Evolutionary conservation across 2,113 vertebrate species (phyloP), one percentile per base, ranked within the genome.

Genomic region (Notothenia rossii): DNA sequence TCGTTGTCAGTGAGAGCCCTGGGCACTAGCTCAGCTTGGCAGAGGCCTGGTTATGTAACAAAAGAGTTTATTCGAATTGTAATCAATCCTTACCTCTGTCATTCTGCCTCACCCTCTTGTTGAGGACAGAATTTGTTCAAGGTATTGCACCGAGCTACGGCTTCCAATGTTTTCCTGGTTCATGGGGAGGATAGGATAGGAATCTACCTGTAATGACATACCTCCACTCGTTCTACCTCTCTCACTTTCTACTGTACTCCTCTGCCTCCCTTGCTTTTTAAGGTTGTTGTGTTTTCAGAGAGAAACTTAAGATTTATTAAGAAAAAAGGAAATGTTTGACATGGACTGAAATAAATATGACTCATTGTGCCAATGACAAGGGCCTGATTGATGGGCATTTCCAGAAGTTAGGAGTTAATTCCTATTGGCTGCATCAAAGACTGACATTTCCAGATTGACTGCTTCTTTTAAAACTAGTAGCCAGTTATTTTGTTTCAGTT

Each of bases 111-210:
- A 9, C 93, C 94, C 88, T 87, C 84, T 90, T 87, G 86, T 63
- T 79, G 66, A 87, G 77, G 83, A 86, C 86, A 91, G 86, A 91
- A 93, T 92, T 95, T 94, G 75, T 89, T 82, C 61, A 88, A 89
- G 88, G 87, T 90, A 86, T 87, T 90, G 92, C 72, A 79, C 62
- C 63, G 82, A 92, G 89, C 72, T 36, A 64, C 89, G 85, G 90
- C 90, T 92, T 90, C 93, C 89, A 93, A 94, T 67, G 63, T 80
- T 80, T 94, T 95, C 93, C 90, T 96, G 95, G 96, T 96, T 97
- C 96, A 94, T 75, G 94, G 92, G 82, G 89, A 94, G 96, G 96
- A 96, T 96, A 96, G 96, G 95, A 95, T 92, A 95, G 94, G 94
- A 95, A 93, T 94, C 90, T 83, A 94, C 93, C 92, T 92, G 87